These are phyloP conservation scores for Ormyrus pomaceus DNA, from an alignment of 2,888 invertebrate genomes.

Conservation along the genomic window DNA sequence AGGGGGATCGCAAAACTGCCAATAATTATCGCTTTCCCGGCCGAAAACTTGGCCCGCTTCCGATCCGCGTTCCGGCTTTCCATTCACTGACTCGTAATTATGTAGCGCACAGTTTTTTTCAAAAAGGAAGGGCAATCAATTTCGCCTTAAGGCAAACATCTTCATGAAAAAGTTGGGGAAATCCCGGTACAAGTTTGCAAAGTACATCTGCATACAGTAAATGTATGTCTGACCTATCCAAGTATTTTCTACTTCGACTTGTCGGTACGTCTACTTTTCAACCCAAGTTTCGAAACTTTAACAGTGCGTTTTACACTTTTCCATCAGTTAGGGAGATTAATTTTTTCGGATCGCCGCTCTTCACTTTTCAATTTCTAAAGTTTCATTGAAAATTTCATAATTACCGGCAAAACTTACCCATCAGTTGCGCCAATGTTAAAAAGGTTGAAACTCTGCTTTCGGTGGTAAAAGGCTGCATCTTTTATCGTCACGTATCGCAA, in stretches of 20 bases:
- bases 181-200: not conserved
- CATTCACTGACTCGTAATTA: too few species aligned
- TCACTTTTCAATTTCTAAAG: not conserved
- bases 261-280: not conserved
- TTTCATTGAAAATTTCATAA: too few species aligned
- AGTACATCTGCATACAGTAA: slow-evolving; percentile 1
- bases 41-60: slow-evolving; percentile 3
- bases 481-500: too few species aligned
- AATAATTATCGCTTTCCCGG: slow-evolving; percentile 21
- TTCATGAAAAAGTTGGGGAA: too few species aligned
- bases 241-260: slow-evolving; percentile 35
- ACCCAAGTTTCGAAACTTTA: slow-evolving; percentile 8
- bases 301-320: not conserved
- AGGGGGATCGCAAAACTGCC: slow-evolving; percentile 16
- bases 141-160: too few species aligned
- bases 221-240: slow-evolving; percentile 33
- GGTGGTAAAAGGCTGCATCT: too few species aligned
- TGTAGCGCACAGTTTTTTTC: too few species aligned
- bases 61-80: too few species aligned
- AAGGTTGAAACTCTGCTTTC: too few species aligned
- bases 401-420: too few species aligned
- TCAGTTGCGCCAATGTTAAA: too few species aligned
- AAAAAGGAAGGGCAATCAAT: too few species aligned
- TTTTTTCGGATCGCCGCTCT: not conserved
- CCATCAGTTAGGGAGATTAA: slow-evolving; percentile 9